These are phyloP conservation scores for Bradypus variegatus DNA, from an alignment of 2,797 vertebrate species.

Conservation along the genomic window DNA sequence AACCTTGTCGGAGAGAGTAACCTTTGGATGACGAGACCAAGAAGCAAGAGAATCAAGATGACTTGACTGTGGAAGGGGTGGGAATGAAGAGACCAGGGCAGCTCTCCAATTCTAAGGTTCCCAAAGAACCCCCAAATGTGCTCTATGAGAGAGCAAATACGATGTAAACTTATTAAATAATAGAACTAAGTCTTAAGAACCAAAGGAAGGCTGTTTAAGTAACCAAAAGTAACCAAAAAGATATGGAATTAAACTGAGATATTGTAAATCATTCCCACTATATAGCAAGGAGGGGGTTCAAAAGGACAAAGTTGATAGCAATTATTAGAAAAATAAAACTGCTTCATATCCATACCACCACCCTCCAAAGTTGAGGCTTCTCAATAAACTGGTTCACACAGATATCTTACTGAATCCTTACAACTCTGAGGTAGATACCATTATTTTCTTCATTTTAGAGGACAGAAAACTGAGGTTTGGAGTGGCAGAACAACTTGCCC, in stretches of 20 bases:
- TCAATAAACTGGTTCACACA: not conserved
- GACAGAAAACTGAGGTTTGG: not conserved
- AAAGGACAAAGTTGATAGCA: not conserved
- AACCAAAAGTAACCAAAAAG: not conserved
- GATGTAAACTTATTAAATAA: not conserved
- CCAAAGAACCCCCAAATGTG: not conserved
- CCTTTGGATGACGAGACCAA: not conserved
- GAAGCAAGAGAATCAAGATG: not conserved
- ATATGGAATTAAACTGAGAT: not conserved
- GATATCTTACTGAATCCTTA: not conserved
- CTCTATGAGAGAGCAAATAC: not conserved
- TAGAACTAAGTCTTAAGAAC: not conserved
- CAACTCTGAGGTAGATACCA: not conserved
- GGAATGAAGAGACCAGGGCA: not conserved
- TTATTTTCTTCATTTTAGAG: not conserved
- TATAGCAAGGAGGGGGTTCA: not conserved
- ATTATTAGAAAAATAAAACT: not conserved
- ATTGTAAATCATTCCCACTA: not conserved
- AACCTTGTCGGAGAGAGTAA: not conserved
- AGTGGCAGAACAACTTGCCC: not conserved
- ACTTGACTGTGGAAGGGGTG: not conserved
- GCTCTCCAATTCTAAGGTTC: not conserved
- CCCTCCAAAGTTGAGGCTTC: not conserved
- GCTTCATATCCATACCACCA: not conserved
- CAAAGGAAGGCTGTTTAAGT: not conserved